Conservation (phyloP, 2,888 invertebrate genomes). For the Oscheius sp. region DNA sequence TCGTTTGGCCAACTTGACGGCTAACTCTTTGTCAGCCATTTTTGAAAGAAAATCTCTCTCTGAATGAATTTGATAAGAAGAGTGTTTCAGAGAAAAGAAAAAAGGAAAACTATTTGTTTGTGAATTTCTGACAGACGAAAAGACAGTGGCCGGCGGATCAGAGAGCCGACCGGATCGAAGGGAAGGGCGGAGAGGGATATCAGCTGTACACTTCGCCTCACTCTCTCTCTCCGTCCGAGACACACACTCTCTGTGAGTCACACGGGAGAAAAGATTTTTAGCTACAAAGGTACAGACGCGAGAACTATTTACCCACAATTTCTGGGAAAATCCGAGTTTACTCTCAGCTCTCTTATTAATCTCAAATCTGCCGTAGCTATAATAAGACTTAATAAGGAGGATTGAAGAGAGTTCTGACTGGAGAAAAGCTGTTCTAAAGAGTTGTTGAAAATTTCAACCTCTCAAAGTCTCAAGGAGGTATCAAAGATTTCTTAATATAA, state of each 20-base stretch:
- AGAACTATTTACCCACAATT: no score
- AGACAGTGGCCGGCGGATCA: slow-evolving; percentile 24
- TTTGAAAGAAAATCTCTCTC: background rate
- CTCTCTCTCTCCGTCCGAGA: no score
- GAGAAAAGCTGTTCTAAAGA: no score
- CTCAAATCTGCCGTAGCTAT: no score
- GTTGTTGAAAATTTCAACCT: no score
- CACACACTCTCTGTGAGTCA: slow-evolving; percentile 8
- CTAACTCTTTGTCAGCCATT: slow-evolving; percentile 39
- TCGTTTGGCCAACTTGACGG: slow-evolving; percentile 45
- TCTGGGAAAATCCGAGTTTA: no score
- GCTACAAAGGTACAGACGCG: slow-evolving; percentile 1
- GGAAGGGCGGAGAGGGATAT: slow-evolving; percentile 23
- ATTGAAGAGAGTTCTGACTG: no score
- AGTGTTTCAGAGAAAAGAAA: background rate
- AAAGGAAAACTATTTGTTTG: background rate
- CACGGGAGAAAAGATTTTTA: background rate
- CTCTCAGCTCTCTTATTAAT: no score
- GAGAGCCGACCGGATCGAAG: slow-evolving; percentile 21
- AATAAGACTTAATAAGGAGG: no score
- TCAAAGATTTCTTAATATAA: no score
- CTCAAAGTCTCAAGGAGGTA: no score
- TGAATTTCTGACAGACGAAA: slow-evolving; percentile 1
- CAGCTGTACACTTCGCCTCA: slow-evolving; percentile 24
- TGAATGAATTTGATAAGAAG: background rate